These are phyloP conservation scores for Zaprionus lachaisei DNA, from an alignment of 1,140 invertebrate genomes.

Conservation along the genomic window DNA sequence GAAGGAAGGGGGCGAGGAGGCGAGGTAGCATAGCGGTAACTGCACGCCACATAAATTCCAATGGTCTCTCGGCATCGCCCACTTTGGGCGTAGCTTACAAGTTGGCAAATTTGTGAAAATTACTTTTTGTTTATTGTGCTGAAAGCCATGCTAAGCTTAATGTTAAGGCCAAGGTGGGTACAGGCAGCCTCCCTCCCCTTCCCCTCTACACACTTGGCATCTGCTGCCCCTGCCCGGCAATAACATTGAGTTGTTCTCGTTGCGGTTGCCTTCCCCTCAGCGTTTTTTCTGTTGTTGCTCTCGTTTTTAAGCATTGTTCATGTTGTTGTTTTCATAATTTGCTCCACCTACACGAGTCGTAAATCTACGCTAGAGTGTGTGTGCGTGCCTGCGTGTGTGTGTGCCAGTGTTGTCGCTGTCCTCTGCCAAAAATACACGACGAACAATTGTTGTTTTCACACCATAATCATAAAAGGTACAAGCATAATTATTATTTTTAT, in stretches of 20 bases:
- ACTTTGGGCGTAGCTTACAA: constrained; percentile 72
- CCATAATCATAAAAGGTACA: constrained; percentile 82
- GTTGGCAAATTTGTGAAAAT: constrained; percentile 84
- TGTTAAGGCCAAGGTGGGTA: constrained; percentile 74
- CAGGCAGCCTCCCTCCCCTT: not conserved
- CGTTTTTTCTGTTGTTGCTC: constrained; percentile 11
- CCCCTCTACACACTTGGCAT: constrained; percentile 21
- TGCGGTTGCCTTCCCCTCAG: constrained; percentile 28
- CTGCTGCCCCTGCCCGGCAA: constrained; percentile 33
- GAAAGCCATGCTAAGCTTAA: constrained; percentile 73
- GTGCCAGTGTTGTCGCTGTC: constrained; percentile 43
- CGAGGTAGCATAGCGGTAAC: constrained; percentile 7
- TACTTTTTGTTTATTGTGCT: constrained; percentile 83
- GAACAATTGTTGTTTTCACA: constrained; percentile 82
- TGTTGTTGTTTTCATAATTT: constrained; percentile 77
- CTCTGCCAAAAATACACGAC: constrained; percentile 33
- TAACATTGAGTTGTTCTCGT: constrained; percentile 77
- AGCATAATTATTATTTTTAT: constrained; percentile 84
- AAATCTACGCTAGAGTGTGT: constrained; percentile 63
- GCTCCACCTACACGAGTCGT: constrained; percentile 72
- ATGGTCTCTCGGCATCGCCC: constrained; percentile 59
- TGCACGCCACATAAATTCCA: constrained; percentile 81
- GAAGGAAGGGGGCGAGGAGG: not conserved
- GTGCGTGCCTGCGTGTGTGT: constrained; percentile 16
- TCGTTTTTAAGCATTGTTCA: constrained; percentile 41